A percentile compares a stretch with the other conserved stretches of the same genome.
These are phyloP conservation scores for Theristicus caerulescens DNA, from an alignment of 2,113 vertebrate genomes.

Conservation along the genomic window DNA sequence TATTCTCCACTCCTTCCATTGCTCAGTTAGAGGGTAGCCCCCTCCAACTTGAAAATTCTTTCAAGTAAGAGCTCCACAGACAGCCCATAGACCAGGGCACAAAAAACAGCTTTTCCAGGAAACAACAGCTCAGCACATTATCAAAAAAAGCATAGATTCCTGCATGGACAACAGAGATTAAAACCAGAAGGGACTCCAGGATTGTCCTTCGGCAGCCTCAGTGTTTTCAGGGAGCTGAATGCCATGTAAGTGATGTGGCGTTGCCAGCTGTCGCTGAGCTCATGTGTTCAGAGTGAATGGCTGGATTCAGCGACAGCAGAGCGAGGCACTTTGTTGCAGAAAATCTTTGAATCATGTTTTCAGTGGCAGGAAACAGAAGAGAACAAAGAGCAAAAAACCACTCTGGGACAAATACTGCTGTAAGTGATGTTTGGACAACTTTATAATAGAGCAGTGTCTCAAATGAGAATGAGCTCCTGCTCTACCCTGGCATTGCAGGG, in stretches of 20 bases:
- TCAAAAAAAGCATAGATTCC: background rate
- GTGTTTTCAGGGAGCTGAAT: background rate
- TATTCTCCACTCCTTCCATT: background rate
- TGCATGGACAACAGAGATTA: background rate
- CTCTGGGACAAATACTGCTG: conserved; percentile 3
- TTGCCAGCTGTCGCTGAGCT: conserved; percentile 25
- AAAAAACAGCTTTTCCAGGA: background rate
- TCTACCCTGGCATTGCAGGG: background rate
- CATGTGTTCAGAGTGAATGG: background rate
- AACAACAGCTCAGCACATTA: conserved; percentile 14
- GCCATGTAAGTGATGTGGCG: background rate
- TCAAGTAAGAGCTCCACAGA: background rate
- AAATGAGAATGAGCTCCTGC: background rate
- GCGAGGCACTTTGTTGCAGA: background rate
- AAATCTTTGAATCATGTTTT: conserved; percentile 44
- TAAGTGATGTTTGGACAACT: conserved; percentile 6
- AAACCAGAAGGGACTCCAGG: conserved; percentile 32
- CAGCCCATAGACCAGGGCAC: background rate
- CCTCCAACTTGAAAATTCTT: background rate
- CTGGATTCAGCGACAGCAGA: background rate
- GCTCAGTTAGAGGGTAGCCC: background rate
- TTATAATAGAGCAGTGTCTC: background rate
- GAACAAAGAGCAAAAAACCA: conserved; percentile 33
- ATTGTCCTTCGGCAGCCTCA: background rate
- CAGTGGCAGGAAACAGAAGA: conserved; percentile 49